Percentiles rank a stretch among this genome's conserved stretches.
These are phyloP conservation scores for Amblyjoppa proteus DNA, from an alignment of 2,888 invertebrate genomes.

Conservation along the genomic window DNA sequence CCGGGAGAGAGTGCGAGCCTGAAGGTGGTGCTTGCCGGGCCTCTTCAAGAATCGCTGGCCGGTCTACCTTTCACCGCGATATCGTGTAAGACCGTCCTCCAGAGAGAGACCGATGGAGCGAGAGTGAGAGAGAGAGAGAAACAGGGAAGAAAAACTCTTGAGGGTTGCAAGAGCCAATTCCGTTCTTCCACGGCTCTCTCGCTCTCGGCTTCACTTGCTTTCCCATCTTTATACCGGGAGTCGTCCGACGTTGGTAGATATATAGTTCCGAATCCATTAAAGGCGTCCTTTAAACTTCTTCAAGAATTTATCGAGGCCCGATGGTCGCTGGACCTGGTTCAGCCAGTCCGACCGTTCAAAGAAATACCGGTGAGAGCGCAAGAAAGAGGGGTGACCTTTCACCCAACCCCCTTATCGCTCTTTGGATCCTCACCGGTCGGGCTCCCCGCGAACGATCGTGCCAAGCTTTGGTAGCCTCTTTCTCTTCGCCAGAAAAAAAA, in stretches of 20 bases:
- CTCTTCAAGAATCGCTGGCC: conserved; percentile 54
- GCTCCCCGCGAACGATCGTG: neutral
- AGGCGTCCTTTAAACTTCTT: conserved; percentile 73
- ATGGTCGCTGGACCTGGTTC: conserved; percentile 62
- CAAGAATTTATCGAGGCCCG: conserved; percentile 74
- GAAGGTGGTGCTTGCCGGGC: conserved; percentile 62
- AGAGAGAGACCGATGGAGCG: conserved; percentile 13
- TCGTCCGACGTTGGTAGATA: conserved; percentile 66
- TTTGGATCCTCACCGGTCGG: conserved; percentile 4
- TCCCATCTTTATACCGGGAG: conserved; percentile 51
- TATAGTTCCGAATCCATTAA: conserved; percentile 75
- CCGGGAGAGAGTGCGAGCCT: conserved; percentile 25
- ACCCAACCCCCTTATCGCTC: conserved; percentile 13
- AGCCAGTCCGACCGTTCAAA: conserved; percentile 19
- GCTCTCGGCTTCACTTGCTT: conserved; percentile 41
- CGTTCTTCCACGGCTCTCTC: conserved; percentile 37
- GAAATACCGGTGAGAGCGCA: conserved; percentile 10
- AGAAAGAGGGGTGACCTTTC: conserved; percentile 8
- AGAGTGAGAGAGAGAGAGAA: neutral
- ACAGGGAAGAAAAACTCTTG: conserved; percentile 39
- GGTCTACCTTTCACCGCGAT: conserved; percentile 48
- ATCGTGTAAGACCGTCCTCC: conserved; percentile 29
- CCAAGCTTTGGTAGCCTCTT: conserved; percentile 5
- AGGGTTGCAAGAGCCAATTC: conserved; percentile 49
- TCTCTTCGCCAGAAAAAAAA: neutral